Base-by-base conservation (phyloP, 1,140 invertebrate species). In the Hycleus cichorii region DNA sequence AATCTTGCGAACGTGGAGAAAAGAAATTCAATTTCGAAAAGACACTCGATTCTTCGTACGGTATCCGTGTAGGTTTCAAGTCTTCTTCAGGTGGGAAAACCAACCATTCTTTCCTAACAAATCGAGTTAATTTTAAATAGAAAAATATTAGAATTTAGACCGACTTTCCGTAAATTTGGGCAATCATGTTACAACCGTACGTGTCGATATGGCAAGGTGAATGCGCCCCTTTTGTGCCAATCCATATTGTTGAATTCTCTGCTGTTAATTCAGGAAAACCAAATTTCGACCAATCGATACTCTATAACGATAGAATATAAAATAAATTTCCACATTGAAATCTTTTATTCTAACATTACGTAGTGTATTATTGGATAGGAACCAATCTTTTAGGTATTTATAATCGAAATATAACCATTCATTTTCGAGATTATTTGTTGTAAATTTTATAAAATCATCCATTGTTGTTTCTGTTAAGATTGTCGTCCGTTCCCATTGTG, bases 21-120 rank as follows among this genome's bases (percentile, higher is more conserved):
- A 83, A 85, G 67, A 93, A 88, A 75, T 92, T 91, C 32, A 89
- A 78, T 74, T 83, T 78, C 71, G 91, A 95, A 73, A 95, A 98
- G 24, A 98, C 81, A 76, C 92, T 97, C 0, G 94, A 97, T 72
- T 98, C 95, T 79, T 98, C 95, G 78, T 94, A 98, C 10, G 95
- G 95, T 57, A 97, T 80, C 71, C 95, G 81, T 7, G 90, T 91
- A 55, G 91, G 85, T 65, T 85, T 83, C 56, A 97, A 74, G 57
- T 81, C 70, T 43, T 78, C 81, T 42, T 87, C 81, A 11, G 92
- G 92, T 10, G 92, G 89, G 76, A 95, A 97, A n/a, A 98, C 74
- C 25, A 94, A 74, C 95, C 95, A 98, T 52, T 82, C 78, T 75
- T 98, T 98, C 65, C 91, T 93, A 64, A 12, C 2, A 18, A 47